Evolutionary conservation across 2,888 invertebrate genomes (phyloP).

Genomic region (Microplitis deprimator): DNA sequence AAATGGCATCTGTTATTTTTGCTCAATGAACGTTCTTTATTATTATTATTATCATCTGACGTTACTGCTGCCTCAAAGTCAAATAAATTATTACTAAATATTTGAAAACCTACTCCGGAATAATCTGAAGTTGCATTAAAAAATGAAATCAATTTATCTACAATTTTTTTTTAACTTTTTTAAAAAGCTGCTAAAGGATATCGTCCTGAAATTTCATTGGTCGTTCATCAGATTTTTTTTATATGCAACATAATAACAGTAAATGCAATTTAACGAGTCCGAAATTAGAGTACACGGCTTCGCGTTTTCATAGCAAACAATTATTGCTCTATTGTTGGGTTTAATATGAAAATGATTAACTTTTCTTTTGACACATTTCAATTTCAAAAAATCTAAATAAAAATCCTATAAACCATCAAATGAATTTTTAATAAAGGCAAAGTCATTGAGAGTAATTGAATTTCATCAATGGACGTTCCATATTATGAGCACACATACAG

Average conservation of each 20-base stretch:
- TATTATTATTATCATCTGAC: slow-evolving; percentile 11
- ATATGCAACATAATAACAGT: no score
- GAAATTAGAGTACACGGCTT: no score
- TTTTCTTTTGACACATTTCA: not conserved
- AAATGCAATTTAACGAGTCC: no score
- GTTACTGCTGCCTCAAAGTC: slow-evolving; percentile 6
- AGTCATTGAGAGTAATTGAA: slow-evolving; percentile 27
- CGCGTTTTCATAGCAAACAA: not conserved
- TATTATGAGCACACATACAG: not conserved
- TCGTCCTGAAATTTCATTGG: no score
- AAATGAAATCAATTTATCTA: no score
- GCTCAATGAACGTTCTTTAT: slow-evolving; percentile 27
- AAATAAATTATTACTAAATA: not conserved
- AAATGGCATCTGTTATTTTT: slow-evolving; percentile 28
- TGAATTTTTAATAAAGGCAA: slow-evolving; percentile 22
- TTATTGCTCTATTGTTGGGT: not conserved
- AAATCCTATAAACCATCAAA: not conserved
- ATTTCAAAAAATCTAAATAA: not conserved
- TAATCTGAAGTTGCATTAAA: no score
- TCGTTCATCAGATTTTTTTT: no score
- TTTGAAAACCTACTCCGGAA: no score
- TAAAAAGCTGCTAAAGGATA: no score
- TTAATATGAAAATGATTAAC: not conserved
- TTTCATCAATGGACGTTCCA: slow-evolving; percentile 22
- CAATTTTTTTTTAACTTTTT: no score